Base-by-base conservation (phyloP, 2,797 vertebrate genomes). In the Tragopan temminckii region DNA sequence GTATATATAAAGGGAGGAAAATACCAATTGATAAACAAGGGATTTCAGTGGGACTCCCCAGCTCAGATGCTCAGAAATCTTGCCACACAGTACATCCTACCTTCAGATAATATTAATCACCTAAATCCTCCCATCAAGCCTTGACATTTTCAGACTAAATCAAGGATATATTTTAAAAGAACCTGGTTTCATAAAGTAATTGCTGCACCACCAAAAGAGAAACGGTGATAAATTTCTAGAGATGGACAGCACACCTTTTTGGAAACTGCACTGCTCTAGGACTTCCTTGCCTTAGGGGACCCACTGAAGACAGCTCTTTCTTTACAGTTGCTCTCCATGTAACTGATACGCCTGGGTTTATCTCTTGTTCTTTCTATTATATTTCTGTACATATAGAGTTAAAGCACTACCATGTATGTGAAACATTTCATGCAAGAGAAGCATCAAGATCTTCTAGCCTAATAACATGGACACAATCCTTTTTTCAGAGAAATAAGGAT, bases 41-140 rank as follows among this genome's bases (percentile, higher is more conserved):
- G 27, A 18, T 80, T 85, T 70, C 27, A 64, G 40, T 15, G 16
- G 18, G 11, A 48, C 20, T 45, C 50, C 66, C 71, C 9, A 70
- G 68, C 0, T 0, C 11, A 62, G 14, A 69, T 58, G 63, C 0
- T 0, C 11, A 63, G 13, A 70, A 64, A 9, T 48, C 27, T 7
- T 58, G 8, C 16, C 85, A 50, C 23, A 48, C 17, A 9, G 12
- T 11, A 31, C 13, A 18, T 27, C 16, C 50, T 33, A 36, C 35
- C 23, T 36, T 50, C 67, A 40, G 61, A 19, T 46, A 45, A 35
- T 2, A 64, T 55, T n/a, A 36, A 67, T 11, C 5, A 59, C 23
- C n/a, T 5, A 35, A 69, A 27, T 55, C 31, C 21, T 80, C n/a
- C 43, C 42, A 53, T 38, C 11, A 68, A 45, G 16, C 48, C 31